These are phyloP conservation scores for Apis laboriosa DNA, from an alignment of 1,140 invertebrate genomes.

Conservation along the genomic window DNA sequence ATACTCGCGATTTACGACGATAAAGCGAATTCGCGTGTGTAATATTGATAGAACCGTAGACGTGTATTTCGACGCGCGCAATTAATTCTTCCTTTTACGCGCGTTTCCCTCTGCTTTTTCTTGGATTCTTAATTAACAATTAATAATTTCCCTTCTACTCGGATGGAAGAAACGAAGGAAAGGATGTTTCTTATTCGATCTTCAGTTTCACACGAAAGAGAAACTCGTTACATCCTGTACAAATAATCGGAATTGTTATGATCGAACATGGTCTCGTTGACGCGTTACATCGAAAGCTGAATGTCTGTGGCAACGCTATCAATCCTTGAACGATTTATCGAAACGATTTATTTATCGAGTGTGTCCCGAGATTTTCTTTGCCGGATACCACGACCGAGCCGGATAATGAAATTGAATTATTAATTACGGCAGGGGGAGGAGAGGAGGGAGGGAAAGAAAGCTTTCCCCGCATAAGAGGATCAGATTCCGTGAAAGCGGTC, in stretches of 20 bases:
- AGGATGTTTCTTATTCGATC: too few relatives aligned
- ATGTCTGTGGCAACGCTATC: not conserved
- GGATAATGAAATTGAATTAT: slow-evolving; percentile 54
- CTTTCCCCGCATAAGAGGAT: slow-evolving; percentile 14
- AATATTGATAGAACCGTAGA: not conserved
- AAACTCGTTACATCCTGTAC: too few relatives aligned
- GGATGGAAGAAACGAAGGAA: too few relatives aligned
- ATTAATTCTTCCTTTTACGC: not conserved
- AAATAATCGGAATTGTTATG: too few relatives aligned
- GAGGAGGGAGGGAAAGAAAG: slow-evolving; percentile 19
- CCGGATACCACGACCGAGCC: not conserved
- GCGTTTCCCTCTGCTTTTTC: not conserved
- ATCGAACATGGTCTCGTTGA: too few relatives aligned
- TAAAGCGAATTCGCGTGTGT: not conserved
- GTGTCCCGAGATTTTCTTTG: slow-evolving; percentile 13
- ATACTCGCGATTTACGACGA: not conserved
- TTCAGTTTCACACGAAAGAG: not conserved
- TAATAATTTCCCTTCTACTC: not conserved
- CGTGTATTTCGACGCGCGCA: too few relatives aligned
- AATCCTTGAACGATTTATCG: slow-evolving; percentile 32
- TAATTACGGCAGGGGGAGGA: slow-evolving; percentile 20
- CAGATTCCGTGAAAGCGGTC: not conserved
- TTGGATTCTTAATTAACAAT: not conserved
- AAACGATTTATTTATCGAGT: not conserved
- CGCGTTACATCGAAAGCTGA: too few relatives aligned